phyloP scores from a whole-genome alignment of 2,888 invertebrate species.

The Cryptocephalus moraei region DNA sequence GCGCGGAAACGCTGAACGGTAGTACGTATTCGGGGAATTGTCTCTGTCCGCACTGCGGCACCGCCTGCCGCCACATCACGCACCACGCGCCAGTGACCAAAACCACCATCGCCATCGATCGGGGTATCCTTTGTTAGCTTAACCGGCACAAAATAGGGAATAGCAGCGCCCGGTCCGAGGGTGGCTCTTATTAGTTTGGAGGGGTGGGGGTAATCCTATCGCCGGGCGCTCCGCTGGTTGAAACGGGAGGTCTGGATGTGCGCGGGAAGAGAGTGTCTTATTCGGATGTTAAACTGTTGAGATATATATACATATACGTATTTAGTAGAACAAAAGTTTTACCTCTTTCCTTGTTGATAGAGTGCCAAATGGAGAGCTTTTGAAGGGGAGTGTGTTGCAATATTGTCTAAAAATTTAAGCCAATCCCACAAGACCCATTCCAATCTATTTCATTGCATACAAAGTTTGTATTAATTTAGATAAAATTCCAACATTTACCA shows the following conservation, averaged over 20 bases:
- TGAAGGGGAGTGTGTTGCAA: no score
- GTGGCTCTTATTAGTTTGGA: constrained; percentile 1
- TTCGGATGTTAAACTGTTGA: no score
- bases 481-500: no score
- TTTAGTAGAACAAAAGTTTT: no score
- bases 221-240: background rate
- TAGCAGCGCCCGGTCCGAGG: constrained; percentile 8
- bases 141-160: background rate
- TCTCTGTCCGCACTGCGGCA: constrained; percentile 40
- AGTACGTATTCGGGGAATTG: constrained; percentile 33
- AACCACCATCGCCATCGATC: constrained; percentile 38
- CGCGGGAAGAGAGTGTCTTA: constrained; percentile 4
- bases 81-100: constrained; percentile 35
- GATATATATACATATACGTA: no score
- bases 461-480: no score
- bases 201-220: background rate
- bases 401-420: no score
- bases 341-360: no score
- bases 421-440: no score
- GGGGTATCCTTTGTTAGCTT: constrained; percentile 42
- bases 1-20: constrained; percentile 27
- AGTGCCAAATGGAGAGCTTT: no score
- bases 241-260: constrained; percentile 1
- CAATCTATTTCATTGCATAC: no score
- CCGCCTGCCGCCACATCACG: constrained; percentile 37